A percentile compares a stretch with the other conserved stretches of the same genome.
phyloP scores from a whole-genome alignment of 2,888 invertebrate genomes.

The Perizoma affinitatum region DNA sequence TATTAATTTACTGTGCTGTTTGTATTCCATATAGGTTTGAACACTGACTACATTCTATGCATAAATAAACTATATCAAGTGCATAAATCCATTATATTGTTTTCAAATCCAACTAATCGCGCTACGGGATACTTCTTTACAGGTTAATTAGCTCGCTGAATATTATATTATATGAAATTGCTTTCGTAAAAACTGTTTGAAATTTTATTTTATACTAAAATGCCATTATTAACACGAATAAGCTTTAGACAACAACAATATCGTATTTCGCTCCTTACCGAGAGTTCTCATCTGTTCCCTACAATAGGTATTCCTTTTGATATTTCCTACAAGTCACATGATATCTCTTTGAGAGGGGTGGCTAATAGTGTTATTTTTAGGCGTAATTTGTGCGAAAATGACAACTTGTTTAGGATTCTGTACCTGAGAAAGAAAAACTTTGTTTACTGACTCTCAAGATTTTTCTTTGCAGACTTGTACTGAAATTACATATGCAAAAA shows the following conservation, averaged over 20 bases:
- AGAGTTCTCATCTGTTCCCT: conserved; percentile 6
- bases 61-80: neutral
- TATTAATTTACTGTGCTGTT: conserved; percentile 11
- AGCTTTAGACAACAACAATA: conserved; percentile 10
- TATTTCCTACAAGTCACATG: conserved; percentile 25
- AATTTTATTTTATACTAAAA: neutral
- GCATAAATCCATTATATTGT: too few relatives aligned
- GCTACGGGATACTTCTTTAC: neutral
- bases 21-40: conserved; percentile 3
- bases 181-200: conserved; percentile 2
- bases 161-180: too few relatives aligned
- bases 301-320: conserved; percentile 30
- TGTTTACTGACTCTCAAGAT: too few relatives aligned
- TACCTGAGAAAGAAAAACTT: too few relatives aligned
- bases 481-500: too few relatives aligned
- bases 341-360: conserved; percentile 31
- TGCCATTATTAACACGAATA: conserved; percentile 15
- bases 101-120: neutral
- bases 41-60: conserved; percentile 8
- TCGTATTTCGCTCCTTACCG: conserved; percentile 9
- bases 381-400: conserved; percentile 11
- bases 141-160: neutral
- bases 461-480: too few relatives aligned
- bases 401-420: neutral
- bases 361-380: conserved; percentile 25